Percentiles rank a stretch among this genome's conserved stretches.
Conservation (phyloP, 2,888 invertebrate genomes). For the Lottia scabra region DNA sequence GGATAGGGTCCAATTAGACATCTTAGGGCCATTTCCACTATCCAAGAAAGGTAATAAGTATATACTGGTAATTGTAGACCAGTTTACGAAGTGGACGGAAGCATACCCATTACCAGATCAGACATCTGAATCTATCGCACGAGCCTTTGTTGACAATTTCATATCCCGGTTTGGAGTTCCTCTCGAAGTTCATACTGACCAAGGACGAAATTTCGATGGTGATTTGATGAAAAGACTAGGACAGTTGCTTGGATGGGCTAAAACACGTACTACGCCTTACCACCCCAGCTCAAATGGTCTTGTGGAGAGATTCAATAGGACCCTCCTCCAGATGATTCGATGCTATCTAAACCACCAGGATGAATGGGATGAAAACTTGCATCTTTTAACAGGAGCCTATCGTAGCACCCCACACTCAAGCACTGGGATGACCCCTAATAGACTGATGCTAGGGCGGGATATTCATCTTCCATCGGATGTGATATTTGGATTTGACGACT, state of each 20-base stretch:
- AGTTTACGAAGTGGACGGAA: conserved; percentile 17
- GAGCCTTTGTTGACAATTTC: conserved; percentile 16
- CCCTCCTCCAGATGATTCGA: background rate
- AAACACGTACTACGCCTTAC: conserved; percentile 17
- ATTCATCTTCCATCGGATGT: conserved; percentile 25
- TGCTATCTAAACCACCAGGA: conserved; percentile 31
- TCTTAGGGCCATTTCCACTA: background rate
- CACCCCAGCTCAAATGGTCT: too few relatives aligned
- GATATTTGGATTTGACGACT: conserved; percentile 11
- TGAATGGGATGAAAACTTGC: conserved; percentile 34
- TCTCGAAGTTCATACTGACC: conserved; percentile 6
- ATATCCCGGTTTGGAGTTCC: conserved; percentile 24
- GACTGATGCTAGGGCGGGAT: conserved; percentile 29
- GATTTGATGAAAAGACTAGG: conserved; percentile 1
- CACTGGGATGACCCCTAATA: conserved; percentile 28
- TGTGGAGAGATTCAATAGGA: conserved; percentile 18
- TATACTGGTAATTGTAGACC: background rate
- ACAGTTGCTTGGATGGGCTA: conserved; percentile 14
- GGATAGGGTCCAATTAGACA: background rate
- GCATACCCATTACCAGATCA: conserved; percentile 17
- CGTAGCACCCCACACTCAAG: conserved; percentile 27
- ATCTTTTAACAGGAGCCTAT: conserved; percentile 33
- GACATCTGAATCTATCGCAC: conserved; percentile 25
- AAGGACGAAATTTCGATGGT: conserved; percentile 16
- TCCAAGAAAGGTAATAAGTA: background rate